Evolutionary conservation across 2,888 invertebrate genomes (phyloP).

Genomic region (Netelia inedita): DNA sequence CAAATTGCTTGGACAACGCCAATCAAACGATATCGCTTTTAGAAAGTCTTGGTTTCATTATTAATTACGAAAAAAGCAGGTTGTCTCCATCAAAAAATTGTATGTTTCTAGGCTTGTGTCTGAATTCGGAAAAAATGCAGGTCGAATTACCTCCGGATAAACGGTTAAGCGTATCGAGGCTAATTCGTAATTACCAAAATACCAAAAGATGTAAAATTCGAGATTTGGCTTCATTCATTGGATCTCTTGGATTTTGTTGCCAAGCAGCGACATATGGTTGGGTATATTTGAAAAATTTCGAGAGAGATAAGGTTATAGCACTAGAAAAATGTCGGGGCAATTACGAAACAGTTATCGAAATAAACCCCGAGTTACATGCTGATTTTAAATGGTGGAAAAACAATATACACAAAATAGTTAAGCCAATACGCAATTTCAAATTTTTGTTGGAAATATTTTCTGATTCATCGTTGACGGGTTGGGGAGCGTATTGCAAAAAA

Average conservation of each 20-base stretch:
- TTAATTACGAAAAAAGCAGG: constrained; percentile 42
- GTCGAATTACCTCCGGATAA: constrained; percentile 41
- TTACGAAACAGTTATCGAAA: constrained; percentile 29
- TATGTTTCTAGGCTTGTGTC: constrained; percentile 26
- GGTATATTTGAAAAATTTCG: constrained; percentile 33
- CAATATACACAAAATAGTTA: constrained; percentile 26
- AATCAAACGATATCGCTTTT: constrained; percentile 16
- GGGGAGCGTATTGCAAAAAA: constrained; percentile 8
- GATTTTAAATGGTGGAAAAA: constrained; percentile 55
- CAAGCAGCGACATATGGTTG: constrained; percentile 47
- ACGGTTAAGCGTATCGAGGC: neutral
- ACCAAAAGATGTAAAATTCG: constrained; percentile 32
- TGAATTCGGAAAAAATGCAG: constrained; percentile 40
- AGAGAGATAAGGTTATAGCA: constrained; percentile 32
- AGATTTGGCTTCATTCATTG: constrained; percentile 33
- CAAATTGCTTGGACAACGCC: neutral
- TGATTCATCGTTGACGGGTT: constrained; percentile 55
- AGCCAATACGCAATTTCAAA: constrained; percentile 37
- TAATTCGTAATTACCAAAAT: neutral
- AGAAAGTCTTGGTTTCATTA: constrained; percentile 38
- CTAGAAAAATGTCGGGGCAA: constrained; percentile 6
- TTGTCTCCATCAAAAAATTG: constrained; percentile 26
- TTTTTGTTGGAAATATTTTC: constrained; percentile 54
- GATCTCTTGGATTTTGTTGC: constrained; percentile 31
- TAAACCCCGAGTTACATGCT: neutral